These are phyloP conservation scores for Nannoperca obscura DNA, from an alignment of 2,797 vertebrate genomes.

Conservation along the genomic window DNA sequence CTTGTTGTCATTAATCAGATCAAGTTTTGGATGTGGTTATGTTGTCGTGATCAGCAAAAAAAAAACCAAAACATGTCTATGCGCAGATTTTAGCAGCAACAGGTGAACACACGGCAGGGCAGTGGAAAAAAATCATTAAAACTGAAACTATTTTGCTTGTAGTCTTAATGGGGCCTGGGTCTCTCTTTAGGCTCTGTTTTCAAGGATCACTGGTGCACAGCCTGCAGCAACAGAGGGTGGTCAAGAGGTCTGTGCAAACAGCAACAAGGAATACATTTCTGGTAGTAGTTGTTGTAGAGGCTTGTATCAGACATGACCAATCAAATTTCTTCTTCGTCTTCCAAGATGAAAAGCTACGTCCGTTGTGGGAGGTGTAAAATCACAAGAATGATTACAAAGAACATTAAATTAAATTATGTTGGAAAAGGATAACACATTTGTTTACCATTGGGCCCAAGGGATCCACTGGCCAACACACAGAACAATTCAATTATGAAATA, in stretches of 20 bases:
- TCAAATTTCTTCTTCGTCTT: constrained; percentile 33
- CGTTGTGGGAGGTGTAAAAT: not conserved
- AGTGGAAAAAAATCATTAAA: constrained; percentile 1
- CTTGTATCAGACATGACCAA: constrained; percentile 31
- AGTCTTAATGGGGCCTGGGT: not conserved
- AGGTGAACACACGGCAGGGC: not conserved
- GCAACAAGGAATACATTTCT: constrained; percentile 13
- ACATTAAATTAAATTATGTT: not conserved
- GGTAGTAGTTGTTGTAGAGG: constrained; percentile 4
- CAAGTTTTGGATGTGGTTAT: not conserved
- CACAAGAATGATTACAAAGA: not conserved
- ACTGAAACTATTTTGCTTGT: constrained; percentile 5
- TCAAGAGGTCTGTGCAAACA: constrained; percentile 32
- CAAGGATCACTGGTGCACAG: constrained; percentile 8
- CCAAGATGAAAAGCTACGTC: not conserved
- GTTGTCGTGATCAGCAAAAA: not conserved
- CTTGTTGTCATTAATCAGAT: too few relatives aligned
- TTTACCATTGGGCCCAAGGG: not conserved
- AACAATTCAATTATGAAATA: not conserved
- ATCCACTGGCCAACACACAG: not conserved
- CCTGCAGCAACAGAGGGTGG: not conserved
- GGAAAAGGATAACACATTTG: not conserved
- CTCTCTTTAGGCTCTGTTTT: constrained; percentile 15
- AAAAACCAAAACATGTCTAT: not conserved
- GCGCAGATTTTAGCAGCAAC: not conserved